phyloP scores from a whole-genome alignment of 2,888 invertebrate species.

The Pocota personata region DNA sequence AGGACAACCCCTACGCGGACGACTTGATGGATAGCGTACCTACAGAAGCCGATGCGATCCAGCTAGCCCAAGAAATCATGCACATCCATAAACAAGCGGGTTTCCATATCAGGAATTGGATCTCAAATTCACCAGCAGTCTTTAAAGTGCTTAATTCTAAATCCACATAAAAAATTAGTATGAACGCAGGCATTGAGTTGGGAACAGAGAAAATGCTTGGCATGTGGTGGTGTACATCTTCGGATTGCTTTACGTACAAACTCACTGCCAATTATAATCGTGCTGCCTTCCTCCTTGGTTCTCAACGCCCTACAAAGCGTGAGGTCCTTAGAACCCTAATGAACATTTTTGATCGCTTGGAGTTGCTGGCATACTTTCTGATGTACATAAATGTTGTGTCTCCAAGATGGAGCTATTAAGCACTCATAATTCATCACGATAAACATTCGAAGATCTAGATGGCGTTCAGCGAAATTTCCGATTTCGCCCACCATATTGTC shows the following conservation, averaged over 20 bases:
- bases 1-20: slow-evolving; percentile 76
- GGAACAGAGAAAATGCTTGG: slow-evolving; percentile 49
- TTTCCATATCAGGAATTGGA: slow-evolving; percentile 74
- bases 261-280: neutral
- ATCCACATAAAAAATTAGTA: neutral
- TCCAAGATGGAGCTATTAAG: too few species aligned
- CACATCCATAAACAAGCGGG: slow-evolving; percentile 52
- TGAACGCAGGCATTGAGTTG: too few species aligned
- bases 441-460: too few species aligned
- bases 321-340: slow-evolving; percentile 46
- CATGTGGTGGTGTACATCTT: slow-evolving; percentile 48
- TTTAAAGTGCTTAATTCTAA: neutral
- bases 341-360: slow-evolving; percentile 61
- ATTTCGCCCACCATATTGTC: too few species aligned
- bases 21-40: slow-evolving; percentile 75
- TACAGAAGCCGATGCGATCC: slow-evolving; percentile 42
- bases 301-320: slow-evolving; percentile 41
- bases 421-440: too few species aligned
- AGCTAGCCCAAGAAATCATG: slow-evolving; percentile 56
- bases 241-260: slow-evolving; percentile 36
- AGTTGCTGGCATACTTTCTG: slow-evolving; percentile 62
- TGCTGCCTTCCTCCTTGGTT: neutral
- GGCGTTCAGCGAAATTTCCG: too few species aligned
- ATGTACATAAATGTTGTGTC: too few species aligned
- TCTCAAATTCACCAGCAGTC: neutral